Conservation (phyloP, 2,888 invertebrate species). For the Xanthostigma xanthostigma region DNA sequence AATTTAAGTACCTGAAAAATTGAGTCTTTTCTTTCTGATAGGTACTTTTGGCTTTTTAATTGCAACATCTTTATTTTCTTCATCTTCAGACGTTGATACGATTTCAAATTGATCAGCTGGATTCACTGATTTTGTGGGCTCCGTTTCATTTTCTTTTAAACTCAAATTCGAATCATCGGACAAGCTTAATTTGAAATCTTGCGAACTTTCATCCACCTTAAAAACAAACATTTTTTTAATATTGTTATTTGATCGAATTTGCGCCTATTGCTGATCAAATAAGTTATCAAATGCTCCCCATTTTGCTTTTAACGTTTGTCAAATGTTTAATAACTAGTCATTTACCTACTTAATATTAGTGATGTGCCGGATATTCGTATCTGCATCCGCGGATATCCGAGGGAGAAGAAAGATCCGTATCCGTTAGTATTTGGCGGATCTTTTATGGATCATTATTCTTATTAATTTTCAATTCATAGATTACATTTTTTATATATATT, state of each 20-base stretch:
- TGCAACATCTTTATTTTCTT: conserved; percentile 18
- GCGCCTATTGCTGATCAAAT: no score
- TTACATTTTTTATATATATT: no score
- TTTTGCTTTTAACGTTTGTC: no score
- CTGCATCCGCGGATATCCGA: no score
- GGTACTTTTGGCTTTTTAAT: conserved; percentile 15
- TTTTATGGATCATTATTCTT: no score
- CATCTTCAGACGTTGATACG: conserved; percentile 24
- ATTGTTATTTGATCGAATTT: not conserved
- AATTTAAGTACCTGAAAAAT: conserved; percentile 31
- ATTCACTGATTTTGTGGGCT: not conserved
- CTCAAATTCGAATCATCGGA: conserved; percentile 4
- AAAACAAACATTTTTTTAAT: not conserved
- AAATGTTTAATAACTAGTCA: no score
- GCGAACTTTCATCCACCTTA: conserved; percentile 3
- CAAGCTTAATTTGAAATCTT: conserved; percentile 1
- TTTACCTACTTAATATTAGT: no score
- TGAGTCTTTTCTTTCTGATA: conserved; percentile 25
- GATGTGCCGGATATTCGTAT: no score
- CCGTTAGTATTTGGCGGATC: no score
- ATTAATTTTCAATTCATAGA: no score
- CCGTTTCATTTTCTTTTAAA: conserved; percentile 3
- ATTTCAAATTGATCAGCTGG: conserved; percentile 11
- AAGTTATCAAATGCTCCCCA: no score
- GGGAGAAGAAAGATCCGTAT: no score